phyloP scores from a whole-genome alignment of 2,113 vertebrate genomes.

The Isichthys henryi region DNA sequence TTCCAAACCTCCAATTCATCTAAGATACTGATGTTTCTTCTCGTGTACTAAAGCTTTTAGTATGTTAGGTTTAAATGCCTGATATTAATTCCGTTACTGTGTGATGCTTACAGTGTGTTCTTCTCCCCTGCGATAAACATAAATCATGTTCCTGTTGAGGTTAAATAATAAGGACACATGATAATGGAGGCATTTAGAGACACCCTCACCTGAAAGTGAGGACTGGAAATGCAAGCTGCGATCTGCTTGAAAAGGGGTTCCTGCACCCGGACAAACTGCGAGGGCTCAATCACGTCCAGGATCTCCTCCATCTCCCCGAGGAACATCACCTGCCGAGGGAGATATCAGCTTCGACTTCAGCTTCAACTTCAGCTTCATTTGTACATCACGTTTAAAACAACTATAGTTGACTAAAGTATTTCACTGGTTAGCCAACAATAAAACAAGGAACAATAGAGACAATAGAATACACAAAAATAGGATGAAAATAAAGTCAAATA shows the following conservation, averaged over 20 bases:
- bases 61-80: background rate
- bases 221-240: slow-evolving; percentile 80
- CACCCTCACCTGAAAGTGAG: slow-evolving; percentile 77
- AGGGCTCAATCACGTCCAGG: slow-evolving; percentile 82
- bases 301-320: slow-evolving; percentile 87
- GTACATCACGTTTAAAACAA: too few relatives aligned
- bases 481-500: too few relatives aligned
- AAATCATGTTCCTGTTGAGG: background rate
- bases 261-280: slow-evolving; percentile 84
- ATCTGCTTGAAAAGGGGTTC: slow-evolving; percentile 86
- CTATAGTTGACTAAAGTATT: too few relatives aligned
- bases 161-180: background rate
- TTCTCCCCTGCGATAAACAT: background rate
- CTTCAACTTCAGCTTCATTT: too few relatives aligned
- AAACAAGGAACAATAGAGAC: too few relatives aligned
- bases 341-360: background rate
- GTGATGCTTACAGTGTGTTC: background rate
- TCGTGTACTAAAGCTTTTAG: background rate
- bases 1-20: background rate
- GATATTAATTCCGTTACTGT: background rate
- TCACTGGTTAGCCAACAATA: too few relatives aligned
- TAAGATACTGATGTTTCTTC: background rate
- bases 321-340: slow-evolving; percentile 74
- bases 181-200: background rate
- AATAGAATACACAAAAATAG: too few relatives aligned